Evolutionary conservation across 2,797 vertebrate genomes (phyloP).

Genomic region (Myotis vivesi): DNA sequence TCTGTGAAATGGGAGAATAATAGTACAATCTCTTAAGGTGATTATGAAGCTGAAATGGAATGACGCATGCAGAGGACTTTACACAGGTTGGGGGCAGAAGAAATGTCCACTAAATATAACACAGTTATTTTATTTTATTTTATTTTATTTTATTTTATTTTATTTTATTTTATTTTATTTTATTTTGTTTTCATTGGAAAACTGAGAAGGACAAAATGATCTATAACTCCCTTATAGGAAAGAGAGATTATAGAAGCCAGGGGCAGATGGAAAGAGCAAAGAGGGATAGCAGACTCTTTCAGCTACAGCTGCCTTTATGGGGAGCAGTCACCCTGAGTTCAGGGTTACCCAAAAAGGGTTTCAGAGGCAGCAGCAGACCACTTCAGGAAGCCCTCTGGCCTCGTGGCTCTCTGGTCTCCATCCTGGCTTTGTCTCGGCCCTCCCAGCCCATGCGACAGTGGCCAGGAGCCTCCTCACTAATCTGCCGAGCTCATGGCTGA

Average conservation of each 20-base stretch:
- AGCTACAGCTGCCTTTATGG: not conserved
- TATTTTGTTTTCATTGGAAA: not conserved
- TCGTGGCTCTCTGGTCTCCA: not conserved
- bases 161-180: not conserved
- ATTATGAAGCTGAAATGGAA: conserved; percentile 14
- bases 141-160: not conserved
- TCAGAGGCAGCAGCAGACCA: not conserved
- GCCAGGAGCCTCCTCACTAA: conserved; percentile 12
- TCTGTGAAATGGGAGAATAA: conserved; percentile 3
- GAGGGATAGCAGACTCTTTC: not conserved
- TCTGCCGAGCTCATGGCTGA: conserved; percentile 48
- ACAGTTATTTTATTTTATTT: not conserved
- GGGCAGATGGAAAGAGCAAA: not conserved
- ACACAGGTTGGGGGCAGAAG: not conserved
- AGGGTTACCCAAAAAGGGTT: not conserved
- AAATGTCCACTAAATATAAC: conserved; percentile 10
- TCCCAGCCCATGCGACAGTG: not conserved
- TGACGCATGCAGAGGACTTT: not conserved
- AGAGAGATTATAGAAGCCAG: not conserved
- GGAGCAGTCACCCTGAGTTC: not conserved
- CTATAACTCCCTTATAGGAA: not conserved
- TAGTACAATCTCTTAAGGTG: not conserved
- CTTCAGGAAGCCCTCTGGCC: not conserved
- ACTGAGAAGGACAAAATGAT: not conserved
- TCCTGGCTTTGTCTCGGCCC: not conserved